phyloP scores from a whole-genome alignment of 2,797 vertebrate genomes.

The Urocyon cinereoargenteus region DNA sequence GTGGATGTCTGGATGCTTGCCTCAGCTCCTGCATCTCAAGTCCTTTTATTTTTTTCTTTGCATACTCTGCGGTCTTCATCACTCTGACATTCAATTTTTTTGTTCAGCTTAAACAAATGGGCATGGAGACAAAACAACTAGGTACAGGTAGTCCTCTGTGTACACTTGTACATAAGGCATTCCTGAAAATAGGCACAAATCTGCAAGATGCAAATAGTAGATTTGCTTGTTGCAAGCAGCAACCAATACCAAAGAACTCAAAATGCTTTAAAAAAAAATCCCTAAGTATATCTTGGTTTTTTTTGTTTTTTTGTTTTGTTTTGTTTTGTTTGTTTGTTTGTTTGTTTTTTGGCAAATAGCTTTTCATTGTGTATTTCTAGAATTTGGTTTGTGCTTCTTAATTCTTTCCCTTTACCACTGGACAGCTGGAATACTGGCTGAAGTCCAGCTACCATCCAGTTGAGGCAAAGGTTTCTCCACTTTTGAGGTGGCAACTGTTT shows the following conservation, averaged over 20 bases:
- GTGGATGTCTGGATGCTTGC: not conserved
- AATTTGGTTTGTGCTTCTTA: not conserved
- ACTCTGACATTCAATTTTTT: constrained; percentile 2
- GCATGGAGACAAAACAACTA: constrained; percentile 1
- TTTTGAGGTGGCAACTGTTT: not conserved
- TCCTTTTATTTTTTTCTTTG: not conserved
- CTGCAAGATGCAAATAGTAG: not conserved
- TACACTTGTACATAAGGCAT: not conserved
- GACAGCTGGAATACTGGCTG: not conserved
- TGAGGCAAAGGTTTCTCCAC: not conserved
- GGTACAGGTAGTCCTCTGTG: not conserved
- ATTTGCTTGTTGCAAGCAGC: not conserved
- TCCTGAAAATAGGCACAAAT: constrained; percentile 17
- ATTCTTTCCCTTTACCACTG: not conserved
- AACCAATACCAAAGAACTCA: not conserved
- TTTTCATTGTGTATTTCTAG: not conserved
- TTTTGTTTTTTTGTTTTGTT: too few relatives aligned
- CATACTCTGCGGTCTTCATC: not conserved
- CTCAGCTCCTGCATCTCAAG: not conserved
- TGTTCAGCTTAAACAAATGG: constrained; percentile 5
- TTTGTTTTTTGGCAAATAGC: not conserved
- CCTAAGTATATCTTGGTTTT: not conserved
- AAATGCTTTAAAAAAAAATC: not conserved
- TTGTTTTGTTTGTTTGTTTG: rapidly evolving
- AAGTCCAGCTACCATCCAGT: not conserved